Conservation (phyloP, 2,888 invertebrate species). For the Theretra japonica region DNA sequence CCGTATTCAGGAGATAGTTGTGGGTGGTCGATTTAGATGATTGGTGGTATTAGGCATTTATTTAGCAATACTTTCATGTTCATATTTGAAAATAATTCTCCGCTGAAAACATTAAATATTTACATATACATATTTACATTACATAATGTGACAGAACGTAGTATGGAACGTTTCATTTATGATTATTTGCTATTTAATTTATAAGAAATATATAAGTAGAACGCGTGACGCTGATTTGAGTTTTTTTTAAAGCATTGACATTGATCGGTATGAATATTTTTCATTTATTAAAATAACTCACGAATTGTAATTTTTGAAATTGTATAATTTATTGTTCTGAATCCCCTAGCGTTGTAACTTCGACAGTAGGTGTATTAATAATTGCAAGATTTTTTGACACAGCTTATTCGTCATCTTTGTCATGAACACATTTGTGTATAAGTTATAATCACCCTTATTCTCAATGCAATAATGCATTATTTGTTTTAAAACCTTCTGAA, state of each 20-base stretch:
- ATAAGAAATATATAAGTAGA: no score
- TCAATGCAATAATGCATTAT: constrained; percentile 16
- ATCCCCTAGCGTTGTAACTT: not conserved
- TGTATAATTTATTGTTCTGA: not conserved
- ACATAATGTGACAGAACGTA: no score
- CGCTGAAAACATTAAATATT: no score
- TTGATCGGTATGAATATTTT: no score
- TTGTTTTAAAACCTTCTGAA: constrained; percentile 17
- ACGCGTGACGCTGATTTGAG: no score
- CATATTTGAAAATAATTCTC: no score
- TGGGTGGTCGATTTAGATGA: not conserved
- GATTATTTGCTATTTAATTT: no score
- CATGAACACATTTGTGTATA: not conserved
- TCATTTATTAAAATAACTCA: no score
- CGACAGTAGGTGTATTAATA: constrained; percentile 16
- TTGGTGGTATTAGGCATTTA: not conserved
- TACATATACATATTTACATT: no score
- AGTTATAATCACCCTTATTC: constrained; percentile 8
- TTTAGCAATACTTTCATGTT: no score
- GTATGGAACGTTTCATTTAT: no score
- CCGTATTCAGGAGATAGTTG: not conserved
- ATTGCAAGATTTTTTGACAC: constrained; percentile 17
- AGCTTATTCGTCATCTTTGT: constrained; percentile 9
- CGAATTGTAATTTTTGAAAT: not conserved
- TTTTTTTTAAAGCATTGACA: no score